Percentiles rank a stretch among this genome's conserved stretches.
phyloP scores from a whole-genome alignment of 2,888 invertebrate species.

The Sphecodes monilicornis region DNA sequence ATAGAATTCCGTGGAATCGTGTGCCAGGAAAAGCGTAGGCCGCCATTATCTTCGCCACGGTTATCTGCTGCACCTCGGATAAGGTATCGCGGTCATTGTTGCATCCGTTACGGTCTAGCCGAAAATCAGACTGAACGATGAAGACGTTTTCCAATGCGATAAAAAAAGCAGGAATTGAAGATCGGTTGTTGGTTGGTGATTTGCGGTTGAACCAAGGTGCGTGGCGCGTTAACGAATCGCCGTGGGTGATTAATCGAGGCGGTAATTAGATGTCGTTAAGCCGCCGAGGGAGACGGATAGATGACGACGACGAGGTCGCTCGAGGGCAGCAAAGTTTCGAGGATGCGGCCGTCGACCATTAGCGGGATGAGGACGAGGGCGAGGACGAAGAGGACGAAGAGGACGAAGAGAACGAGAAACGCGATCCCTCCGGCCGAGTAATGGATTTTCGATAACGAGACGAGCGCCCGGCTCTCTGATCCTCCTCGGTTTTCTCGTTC shows the following conservation, averaged over 20 bases:
- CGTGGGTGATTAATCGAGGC: slow-evolving; percentile 32
- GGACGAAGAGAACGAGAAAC: slow-evolving; percentile 16
- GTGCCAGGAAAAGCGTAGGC: slow-evolving; percentile 54
- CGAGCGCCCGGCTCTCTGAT: slow-evolving; percentile 8
- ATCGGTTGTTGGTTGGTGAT: background rate
- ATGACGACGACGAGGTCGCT: slow-evolving; percentile 2
- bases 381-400: slow-evolving; percentile 15
- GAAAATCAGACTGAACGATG: slow-evolving; percentile 14
- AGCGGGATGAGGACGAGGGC: slow-evolving; percentile 42
- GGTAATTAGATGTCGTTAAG: slow-evolving; percentile 46
- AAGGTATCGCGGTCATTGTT: slow-evolving; percentile 52
- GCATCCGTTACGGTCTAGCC: slow-evolving; percentile 29
- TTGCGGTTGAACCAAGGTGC: background rate
- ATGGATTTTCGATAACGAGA: slow-evolving; percentile 69
- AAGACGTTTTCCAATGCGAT: background rate
- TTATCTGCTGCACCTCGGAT: slow-evolving; percentile 46
- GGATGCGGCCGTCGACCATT: slow-evolving; percentile 47
- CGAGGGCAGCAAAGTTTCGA: slow-evolving; percentile 42
- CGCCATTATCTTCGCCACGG: slow-evolving; percentile 19
- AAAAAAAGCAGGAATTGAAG: background rate
- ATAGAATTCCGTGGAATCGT: slow-evolving; percentile 8
- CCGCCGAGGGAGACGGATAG: slow-evolving; percentile 19
- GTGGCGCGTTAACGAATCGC: slow-evolving; percentile 13
- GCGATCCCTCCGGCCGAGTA: slow-evolving; percentile 46
- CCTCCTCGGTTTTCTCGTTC: slow-evolving; percentile 10